Percentiles rank a stretch among this genome's conserved stretches.
These are phyloP conservation scores for Buteo buteo DNA, from an alignment of 2,113 vertebrate species.

Conservation along the genomic window DNA sequence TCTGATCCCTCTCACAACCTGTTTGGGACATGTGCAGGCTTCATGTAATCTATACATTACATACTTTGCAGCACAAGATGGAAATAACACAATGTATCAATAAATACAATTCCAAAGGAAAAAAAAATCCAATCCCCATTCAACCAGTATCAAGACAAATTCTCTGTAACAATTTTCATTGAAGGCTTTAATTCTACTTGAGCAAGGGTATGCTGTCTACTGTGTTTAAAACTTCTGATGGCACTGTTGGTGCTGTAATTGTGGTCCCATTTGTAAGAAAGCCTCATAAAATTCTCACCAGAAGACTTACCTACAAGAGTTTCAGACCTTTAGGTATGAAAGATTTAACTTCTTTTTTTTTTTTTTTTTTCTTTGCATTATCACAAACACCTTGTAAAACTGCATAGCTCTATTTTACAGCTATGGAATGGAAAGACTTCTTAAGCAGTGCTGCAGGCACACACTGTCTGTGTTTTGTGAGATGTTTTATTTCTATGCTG, in stretches of 20 bases:
- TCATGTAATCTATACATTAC: fast-evolving
- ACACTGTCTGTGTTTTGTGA: not conserved
- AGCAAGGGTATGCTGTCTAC: not conserved
- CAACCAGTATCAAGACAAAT: not conserved
- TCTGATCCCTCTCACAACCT: not conserved
- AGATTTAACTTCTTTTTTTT: not conserved
- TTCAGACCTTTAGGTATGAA: not conserved
- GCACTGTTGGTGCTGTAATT: not conserved
- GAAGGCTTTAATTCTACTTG: not conserved
- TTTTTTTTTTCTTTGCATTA: not conserved
- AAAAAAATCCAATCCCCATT: not conserved
- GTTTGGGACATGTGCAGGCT: not conserved
- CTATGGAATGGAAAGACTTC: not conserved
- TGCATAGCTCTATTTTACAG: not conserved
- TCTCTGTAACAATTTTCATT: not conserved
- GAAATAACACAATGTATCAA: not conserved
- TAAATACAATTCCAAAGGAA: not conserved
- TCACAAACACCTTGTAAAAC: not conserved
- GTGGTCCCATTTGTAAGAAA: not conserved
- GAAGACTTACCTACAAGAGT: not conserved
- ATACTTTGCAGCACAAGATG: not conserved
- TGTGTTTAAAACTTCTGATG: not conserved
- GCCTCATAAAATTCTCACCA: not conserved
- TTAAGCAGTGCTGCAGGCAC: not conserved
- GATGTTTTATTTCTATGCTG: not conserved